Conservation (phyloP, 2,888 invertebrate genomes). For the Venusia cambrica region DNA sequence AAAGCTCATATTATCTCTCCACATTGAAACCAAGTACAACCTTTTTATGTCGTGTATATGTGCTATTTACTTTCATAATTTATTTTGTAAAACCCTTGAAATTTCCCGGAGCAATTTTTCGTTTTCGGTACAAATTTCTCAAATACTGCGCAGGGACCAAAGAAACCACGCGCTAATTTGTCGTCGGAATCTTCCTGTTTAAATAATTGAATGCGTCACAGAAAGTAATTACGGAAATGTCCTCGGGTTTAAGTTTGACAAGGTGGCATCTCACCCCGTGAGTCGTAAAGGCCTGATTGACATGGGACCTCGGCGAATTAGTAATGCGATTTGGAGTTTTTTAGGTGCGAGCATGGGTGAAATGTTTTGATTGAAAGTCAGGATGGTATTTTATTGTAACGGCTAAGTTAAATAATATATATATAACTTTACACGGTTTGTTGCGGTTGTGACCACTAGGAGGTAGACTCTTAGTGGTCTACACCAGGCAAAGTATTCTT, state of each 20-base stretch:
- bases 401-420: too few species aligned
- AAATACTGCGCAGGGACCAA: constrained; percentile 10
- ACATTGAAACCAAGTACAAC: too few species aligned
- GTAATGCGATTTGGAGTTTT: constrained; percentile 35
- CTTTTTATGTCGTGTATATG: too few species aligned
- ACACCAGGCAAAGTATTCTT: too few species aligned
- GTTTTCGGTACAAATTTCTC: background rate
- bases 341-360: constrained; percentile 10
- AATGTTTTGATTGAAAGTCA: constrained; percentile 6
- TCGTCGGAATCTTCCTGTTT: constrained; percentile 21
- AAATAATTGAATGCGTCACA: constrained; percentile 30
- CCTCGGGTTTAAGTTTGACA: constrained; percentile 38
- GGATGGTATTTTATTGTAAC: too few species aligned
- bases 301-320: constrained; percentile 38
- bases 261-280: constrained; percentile 37
- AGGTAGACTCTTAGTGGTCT: too few species aligned
- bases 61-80: too few species aligned
- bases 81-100: too few species aligned
- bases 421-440: too few species aligned
- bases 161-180: constrained; percentile 15
- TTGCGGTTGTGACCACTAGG: too few species aligned
- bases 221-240: constrained; percentile 41
- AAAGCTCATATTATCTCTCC: too few species aligned
- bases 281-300: constrained; percentile 33
- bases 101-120: too few species aligned